Conservation (phyloP, 2,888 invertebrate species). For the Neoaliturus tenellus region DNA sequence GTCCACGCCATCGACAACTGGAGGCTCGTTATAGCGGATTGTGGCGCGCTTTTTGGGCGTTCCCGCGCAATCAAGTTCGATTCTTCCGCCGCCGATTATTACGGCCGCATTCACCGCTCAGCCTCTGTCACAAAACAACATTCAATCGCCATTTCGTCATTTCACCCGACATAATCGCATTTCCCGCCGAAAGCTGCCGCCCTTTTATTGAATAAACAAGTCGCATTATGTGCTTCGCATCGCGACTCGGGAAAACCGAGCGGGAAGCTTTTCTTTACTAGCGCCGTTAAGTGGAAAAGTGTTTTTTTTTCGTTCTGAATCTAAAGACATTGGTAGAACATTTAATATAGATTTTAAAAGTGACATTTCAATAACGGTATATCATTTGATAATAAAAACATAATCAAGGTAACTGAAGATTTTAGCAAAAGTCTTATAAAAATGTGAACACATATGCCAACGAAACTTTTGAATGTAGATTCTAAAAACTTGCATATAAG, state of each 20-base stretch:
- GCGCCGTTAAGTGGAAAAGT: too few species aligned
- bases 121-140: conserved; percentile 45
- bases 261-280: background rate
- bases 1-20: conserved; percentile 43
- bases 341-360: too few species aligned
- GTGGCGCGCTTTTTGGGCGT: conserved; percentile 50
- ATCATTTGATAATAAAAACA: too few species aligned
- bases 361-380: too few species aligned
- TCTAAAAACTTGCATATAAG: too few species aligned
- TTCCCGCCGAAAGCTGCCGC: conserved; percentile 30
- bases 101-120: conserved; percentile 36
- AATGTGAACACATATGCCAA: too few species aligned
- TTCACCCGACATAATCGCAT: conserved; percentile 46
- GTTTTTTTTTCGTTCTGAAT: too few species aligned
- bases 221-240: conserved; percentile 46
- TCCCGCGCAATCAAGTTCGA: conserved; percentile 45
- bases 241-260: background rate
- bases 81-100: conserved; percentile 47
- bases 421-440: too few species aligned
- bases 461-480: too few species aligned
- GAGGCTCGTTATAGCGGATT: conserved; percentile 44
- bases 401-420: too few species aligned
- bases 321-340: too few species aligned
- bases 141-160: conserved; percentile 51
- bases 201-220: conserved; percentile 50